Evolutionary conservation across 2,797 vertebrate species (phyloP).

Genomic region (Vultur gryphus): DNA sequence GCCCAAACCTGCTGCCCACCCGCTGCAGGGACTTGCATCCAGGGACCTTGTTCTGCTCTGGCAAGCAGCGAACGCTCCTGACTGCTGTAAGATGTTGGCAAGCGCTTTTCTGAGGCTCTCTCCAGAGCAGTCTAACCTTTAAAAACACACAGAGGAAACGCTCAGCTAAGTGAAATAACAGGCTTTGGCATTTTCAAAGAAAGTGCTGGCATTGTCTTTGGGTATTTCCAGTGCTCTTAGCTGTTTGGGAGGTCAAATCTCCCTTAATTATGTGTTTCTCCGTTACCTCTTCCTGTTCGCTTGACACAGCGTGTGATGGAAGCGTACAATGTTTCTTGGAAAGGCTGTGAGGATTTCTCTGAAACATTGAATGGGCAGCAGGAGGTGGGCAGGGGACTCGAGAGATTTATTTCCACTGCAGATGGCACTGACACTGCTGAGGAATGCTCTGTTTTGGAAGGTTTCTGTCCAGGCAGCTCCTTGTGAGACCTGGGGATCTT

Average conservation of each 20-base stretch:
- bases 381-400: neutral
- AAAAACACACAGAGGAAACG: constrained; percentile 18
- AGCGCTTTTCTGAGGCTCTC: neutral
- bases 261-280: constrained; percentile 29
- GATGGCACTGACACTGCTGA: neutral
- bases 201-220: constrained; percentile 4
- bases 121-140: constrained; percentile 19
- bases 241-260: constrained; percentile 11
- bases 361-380: neutral
- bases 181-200: constrained; percentile 35
- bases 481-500: neutral
- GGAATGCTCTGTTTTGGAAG: neutral
- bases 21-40: neutral
- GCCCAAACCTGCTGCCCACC: neutral
- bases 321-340: neutral
- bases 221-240: constrained; percentile 36
- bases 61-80: neutral
- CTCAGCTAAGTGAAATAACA: constrained; percentile 28
- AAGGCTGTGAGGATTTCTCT: constrained; percentile 29
- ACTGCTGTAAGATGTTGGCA: neutral
- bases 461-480: neutral
- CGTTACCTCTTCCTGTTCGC: constrained; percentile 5
- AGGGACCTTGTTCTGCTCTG: neutral
- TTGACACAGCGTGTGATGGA: neutral
- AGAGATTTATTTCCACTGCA: neutral